Evolutionary conservation across 2,113 vertebrate species (phyloP).

Genomic region (Lycocorax pyrrhopterus): DNA sequence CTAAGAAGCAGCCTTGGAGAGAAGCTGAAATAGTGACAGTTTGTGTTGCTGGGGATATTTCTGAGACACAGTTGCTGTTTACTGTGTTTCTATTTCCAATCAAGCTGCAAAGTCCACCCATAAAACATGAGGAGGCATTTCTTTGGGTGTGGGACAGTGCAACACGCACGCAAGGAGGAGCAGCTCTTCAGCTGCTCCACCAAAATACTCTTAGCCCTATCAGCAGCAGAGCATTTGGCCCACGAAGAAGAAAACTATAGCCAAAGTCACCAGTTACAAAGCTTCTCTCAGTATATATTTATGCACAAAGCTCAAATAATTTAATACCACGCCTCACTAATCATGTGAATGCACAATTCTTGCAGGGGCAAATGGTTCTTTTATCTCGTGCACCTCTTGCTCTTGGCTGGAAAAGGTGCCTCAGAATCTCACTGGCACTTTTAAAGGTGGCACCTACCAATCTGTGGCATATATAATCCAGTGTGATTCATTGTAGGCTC

Average conservation of each 20-base stretch:
- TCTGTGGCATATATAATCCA: neutral
- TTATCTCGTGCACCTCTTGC: neutral
- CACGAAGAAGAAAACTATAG: neutral
- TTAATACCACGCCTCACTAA: constrained; percentile 47
- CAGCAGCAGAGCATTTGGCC: neutral
- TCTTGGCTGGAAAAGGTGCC: neutral
- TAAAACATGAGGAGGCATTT: constrained; percentile 35
- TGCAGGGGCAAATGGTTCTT: constrained; percentile 25
- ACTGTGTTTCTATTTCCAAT: constrained; percentile 41
- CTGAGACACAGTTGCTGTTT: constrained; percentile 47
- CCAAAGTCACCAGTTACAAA: neutral
- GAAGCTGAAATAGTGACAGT: constrained; percentile 51
- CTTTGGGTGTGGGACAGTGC: constrained; percentile 2
- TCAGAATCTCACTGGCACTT: neutral
- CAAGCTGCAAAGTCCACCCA: constrained; percentile 35
- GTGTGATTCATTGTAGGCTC: neutral
- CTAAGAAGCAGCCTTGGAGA: neutral
- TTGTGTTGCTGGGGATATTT: constrained; percentile 41
- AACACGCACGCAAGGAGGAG: neutral
- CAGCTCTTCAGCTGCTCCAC: neutral
- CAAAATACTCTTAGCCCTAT: neutral
- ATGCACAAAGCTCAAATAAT: constrained; percentile 53
- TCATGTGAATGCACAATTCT: constrained; percentile 43
- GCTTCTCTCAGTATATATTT: constrained; percentile 20
- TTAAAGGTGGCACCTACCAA: neutral